Conservation (phyloP, 2,797 vertebrate genomes). For the Chloroceryle inda region DNA sequence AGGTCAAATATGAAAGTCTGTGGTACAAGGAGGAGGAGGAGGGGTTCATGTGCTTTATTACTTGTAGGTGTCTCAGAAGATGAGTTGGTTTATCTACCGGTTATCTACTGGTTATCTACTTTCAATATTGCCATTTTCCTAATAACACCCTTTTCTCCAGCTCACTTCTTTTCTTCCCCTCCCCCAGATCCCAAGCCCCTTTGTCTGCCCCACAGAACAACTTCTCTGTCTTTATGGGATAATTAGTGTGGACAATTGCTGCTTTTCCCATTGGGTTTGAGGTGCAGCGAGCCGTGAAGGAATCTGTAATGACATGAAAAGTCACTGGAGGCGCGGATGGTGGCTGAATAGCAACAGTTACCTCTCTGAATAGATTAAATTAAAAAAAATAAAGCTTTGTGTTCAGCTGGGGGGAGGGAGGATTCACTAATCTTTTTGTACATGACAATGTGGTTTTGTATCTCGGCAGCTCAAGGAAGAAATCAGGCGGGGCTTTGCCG, state of each 20-base stretch:
- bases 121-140: neutral
- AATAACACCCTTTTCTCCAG: neutral
- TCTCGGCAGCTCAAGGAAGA: slow-evolving; percentile 75
- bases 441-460: slow-evolving; percentile 55
- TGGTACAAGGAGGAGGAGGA: neutral
- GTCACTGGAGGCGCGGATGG: slow-evolving; percentile 58
- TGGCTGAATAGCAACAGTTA: slow-evolving; percentile 76
- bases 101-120: neutral
- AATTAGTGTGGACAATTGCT: slow-evolving; percentile 75
- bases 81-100: neutral
- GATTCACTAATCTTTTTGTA: slow-evolving; percentile 60
- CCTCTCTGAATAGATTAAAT: slow-evolving; percentile 75
- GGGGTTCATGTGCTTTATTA: neutral
- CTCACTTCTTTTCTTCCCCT: slow-evolving; percentile 29
- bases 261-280: slow-evolving; percentile 64
- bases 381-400: slow-evolving; percentile 65
- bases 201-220: slow-evolving; percentile 66
- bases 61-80: neutral
- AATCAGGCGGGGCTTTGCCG: slow-evolving; percentile 53
- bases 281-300: slow-evolving; percentile 70
- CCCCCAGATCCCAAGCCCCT: slow-evolving; percentile 55
- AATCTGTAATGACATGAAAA: slow-evolving; percentile 71
- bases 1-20: neutral
- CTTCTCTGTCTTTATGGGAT: slow-evolving; percentile 71
- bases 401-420: slow-evolving; percentile 43